Base-by-base conservation (phyloP, 2,888 invertebrate genomes). In the Leuctra nigra region DNA sequence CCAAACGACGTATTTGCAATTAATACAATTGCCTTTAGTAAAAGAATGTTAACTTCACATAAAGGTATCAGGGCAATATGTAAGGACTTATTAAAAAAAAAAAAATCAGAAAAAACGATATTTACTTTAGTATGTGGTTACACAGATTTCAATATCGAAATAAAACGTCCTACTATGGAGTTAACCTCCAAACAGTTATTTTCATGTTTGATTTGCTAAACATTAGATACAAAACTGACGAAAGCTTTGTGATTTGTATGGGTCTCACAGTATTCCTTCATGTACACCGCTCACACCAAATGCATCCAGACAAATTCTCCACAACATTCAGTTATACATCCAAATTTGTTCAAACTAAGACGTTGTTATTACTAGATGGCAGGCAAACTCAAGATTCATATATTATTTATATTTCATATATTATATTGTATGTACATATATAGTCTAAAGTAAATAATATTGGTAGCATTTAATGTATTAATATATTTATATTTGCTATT, bases 71-170 rank as follows among this genome's bases (percentile, higher is more conserved):
- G n/a, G n/a, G n/a, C n/a, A n/a, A n/a, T n/a, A n/a, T n/a, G n/a
- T n/a, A n/a, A n/a, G n/a, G n/a, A 44, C 44, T 44, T 44, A 44
- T 44, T 44, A 20, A 44, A 46, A 61, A 60, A 13, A 66, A 63
- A 61, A 63, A 67, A 54, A 29, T 41, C 20, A 23, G n/a, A n/a
- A n/a, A n/a, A n/a, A n/a, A n/a, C n/a, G n/a, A n/a, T n/a, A n/a
- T n/a, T n/a, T n/a, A n/a, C n/a, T n/a, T n/a, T n/a, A n/a, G n/a
- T n/a, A n/a, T n/a, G n/a, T n/a, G n/a, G n/a, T n/a, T n/a, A n/a
- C n/a, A n/a, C n/a, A n/a, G n/a, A n/a, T n/a, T n/a, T n/a, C n/a
- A n/a, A n/a, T n/a, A n/a, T n/a, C n/a, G n/a, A n/a, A n/a, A n/a
- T n/a, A n/a, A n/a, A n/a, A n/a, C n/a, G n/a, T n/a, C n/a, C n/a